Base-by-base conservation (phyloP, 2,113 vertebrate species). In the Morone chrysops region DNA sequence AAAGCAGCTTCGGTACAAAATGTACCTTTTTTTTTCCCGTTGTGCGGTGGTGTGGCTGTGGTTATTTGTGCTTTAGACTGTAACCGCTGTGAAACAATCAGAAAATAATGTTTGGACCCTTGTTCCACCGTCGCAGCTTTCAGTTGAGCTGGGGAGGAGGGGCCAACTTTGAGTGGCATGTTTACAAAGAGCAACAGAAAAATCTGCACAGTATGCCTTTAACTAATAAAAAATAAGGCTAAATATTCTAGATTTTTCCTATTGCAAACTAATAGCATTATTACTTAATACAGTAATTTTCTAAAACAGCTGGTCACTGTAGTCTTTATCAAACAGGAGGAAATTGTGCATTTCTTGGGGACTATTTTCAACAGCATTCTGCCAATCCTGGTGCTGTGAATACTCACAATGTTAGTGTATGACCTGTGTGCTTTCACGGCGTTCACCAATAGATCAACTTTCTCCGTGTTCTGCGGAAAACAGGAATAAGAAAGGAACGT, bases 371-470 rank as follows among this genome's bases (percentile, higher is more conserved):
- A 11, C 5, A 10, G 22, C 12, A 5, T 31, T 31, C 31, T 31
- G 31, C 31, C 31, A 31, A 31, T 31, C 31, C 31, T 4, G 31
- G 31, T 31, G 31, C 31, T 31, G 31, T 31, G 31, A 51, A 43
- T 16, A 76, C 97, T 96, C 85, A 98, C 98, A 95, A 94, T 94
- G 81, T 97, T 96, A 0, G 97, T 95, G 80, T 98, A 99, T 0
- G 90, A 82, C 75, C 96, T 92, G 90, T 99, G 98, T 18, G 96
- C 94, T 50, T 94, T 93, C 0, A 98, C 92, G 0, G 98, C 98
- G 82, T 94, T 96, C 61, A 95, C 94, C 89, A 99, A 79, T 16
- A 98, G 91, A 43, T 94, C 94, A 17, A 95, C 90, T 82, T 98
- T 99, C 90, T 97, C 95, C 7, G 92, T 93, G 74, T 96, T 97